Base-by-base conservation (phyloP, 92 coral and sea anemone species). In the Diadumene lineata region DNA sequence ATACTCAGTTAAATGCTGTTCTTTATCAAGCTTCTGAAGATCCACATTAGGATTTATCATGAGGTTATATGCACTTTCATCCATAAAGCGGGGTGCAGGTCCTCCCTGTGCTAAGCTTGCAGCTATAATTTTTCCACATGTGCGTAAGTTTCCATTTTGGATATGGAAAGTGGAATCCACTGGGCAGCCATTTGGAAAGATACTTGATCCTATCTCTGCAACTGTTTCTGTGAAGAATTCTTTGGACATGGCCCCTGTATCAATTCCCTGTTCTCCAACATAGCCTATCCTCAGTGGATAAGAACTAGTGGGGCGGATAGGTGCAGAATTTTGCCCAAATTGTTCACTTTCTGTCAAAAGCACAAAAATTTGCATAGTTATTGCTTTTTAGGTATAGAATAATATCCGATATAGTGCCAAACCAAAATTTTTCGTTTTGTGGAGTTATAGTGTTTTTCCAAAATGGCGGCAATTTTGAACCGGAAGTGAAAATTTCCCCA, bases 211-310 rank as follows among this genome's bases (percentile, higher is more conserved):
- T 4, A 79, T 85, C 21, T 72, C 56, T 17, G 72, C 18, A 27
- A 85, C 46, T 17, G 63, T 57, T 25, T 50, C 32, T 22, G 76
- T 68, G 9, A 72, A 64, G 19, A 79, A 85, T 57, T 85, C 89
- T 50, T 73, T 79, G 9, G 77, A 44, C 73, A 79, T 66, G 53
- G 87, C 93, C 18, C 89, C 87, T 29, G 70, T 77, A 50, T 84
- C 89, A 56, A 84, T 84, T 51, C 87, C 93, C 50, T 72, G 57
- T 64, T 89, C 87, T 23, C 93, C 93, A 43, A 69, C 64, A 51
- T 66, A 88, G 32, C 65, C 58, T 61, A 88, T 75, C 65, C 84
- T 72, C 50, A 85, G 56, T 63, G 66, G 44, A n/a, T n/a, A n/a
- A n/a, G n/a, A n/a, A n/a, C n/a, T n/a, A n/a, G n/a, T n/a, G n/a